phyloP scores from a whole-genome alignment of 2,888 invertebrate genomes.

The Mesoligia furuncula region DNA sequence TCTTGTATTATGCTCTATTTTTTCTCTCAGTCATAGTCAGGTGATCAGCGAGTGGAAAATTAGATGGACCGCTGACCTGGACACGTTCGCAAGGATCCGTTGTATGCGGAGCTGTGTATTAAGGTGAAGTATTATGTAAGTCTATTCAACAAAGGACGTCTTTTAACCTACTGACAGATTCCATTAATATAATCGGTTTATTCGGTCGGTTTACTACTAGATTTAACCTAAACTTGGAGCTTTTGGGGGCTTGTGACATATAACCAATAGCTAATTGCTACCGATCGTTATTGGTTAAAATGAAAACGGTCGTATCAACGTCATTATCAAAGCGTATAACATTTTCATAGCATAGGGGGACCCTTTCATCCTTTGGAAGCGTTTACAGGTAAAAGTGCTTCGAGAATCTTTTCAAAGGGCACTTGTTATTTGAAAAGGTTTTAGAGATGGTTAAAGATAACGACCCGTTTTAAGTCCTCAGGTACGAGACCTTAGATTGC shows the following conservation, averaged over 20 bases:
- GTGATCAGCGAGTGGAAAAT: constrained; percentile 58
- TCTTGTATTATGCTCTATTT: constrained; percentile 32
- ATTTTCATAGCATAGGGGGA: constrained; percentile 39
- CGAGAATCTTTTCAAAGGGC: constrained; percentile 39
- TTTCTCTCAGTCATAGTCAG: constrained; percentile 47
- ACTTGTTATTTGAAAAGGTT: constrained; percentile 48
- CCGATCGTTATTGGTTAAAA: constrained; percentile 14
- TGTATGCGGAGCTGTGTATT: constrained; percentile 19
- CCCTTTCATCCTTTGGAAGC: constrained; percentile 41
- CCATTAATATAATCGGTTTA: constrained; percentile 9
- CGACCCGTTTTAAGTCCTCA: constrained; percentile 13
- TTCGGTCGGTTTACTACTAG: not conserved
- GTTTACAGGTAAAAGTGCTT: constrained; percentile 55
- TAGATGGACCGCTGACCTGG: constrained; percentile 59
- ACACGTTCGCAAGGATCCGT: constrained; percentile 37
- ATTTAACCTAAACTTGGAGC: not conserved
- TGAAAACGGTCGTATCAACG: constrained; percentile 15
- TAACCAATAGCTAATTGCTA: not conserved
- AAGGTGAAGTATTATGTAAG: constrained; percentile 33
- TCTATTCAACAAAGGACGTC: constrained; percentile 13
- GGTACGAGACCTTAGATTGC: not conserved
- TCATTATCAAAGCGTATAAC: constrained; percentile 36
- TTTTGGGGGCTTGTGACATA: not conserved
- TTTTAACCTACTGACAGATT: constrained; percentile 8
- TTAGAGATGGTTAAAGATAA: constrained; percentile 19